Base-by-base conservation (phyloP, 2,113 vertebrate species). In the Daphoenositta chrysoptera region DNA sequence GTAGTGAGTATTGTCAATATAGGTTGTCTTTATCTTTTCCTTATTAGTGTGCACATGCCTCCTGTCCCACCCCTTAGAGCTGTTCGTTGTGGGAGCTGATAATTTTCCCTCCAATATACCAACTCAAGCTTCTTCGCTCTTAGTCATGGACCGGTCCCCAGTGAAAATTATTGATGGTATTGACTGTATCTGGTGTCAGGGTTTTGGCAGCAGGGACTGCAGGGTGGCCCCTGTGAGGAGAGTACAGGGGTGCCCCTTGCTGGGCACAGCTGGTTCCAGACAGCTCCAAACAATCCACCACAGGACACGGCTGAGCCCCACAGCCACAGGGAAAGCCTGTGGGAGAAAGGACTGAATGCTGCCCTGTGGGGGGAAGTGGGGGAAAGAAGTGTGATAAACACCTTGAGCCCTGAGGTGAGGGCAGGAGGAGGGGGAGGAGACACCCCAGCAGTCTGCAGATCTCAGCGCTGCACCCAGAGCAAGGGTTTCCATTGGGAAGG, bases 221-320 rank as follows among this genome's bases (percentile, higher is more conserved):
- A 30, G 44, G 10, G 51, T 4, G 6, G 12, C 19, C 27, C 2
- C 44, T 65, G 10, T 30, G 70, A 64, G 45, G 39, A 57, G 57
- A 4, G 5, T 23, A 30, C 0, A 3, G 9, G 30, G 23, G 13
- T 51, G 63, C 20, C 14, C 60, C 1, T 9, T 15, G 33, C 71
- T 2, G 7, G 31, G 6, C 12, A 6, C 23, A 64, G 19, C 28
- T 0, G 0, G 13, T n/a, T 65, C 53, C 53, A 65, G 16, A n/a
- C 4, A 35, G 18, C 28, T 60, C 51, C 9, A 22, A 19, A 15
- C 0, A 0, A 22, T 6, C 6, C 10, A 7, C 17, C 2, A 0
- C 47, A 30, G 61, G 42, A 51, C 44, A 18, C 0, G 0, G 57
- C 18, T 12, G 23, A 26, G 53, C 23, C 21, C 27, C 0, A 0